Evolutionary conservation across 2,797 vertebrate species (phyloP), one percentile per base, ranked within the genome.

Genomic region (Rhabdomys pumilio): DNA sequence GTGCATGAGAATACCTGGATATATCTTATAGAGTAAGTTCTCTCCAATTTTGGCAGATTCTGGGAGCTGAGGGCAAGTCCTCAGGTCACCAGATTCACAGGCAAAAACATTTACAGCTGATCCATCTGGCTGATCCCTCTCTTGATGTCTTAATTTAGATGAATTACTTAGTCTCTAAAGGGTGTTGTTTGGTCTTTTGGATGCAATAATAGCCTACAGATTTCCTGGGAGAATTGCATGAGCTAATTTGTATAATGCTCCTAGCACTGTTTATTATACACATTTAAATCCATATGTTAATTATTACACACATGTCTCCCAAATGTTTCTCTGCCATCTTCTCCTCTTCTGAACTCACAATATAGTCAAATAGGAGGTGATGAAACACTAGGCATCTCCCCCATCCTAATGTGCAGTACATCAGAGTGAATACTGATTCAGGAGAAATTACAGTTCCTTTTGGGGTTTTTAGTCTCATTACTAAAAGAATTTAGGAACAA

Each of bases 151-250:
- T 44, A 55, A 34, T 91, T 93, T 83, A 90, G 57, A 86, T 4
- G 50, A 81, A 17, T 94, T 59, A 73, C 31, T 96, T 91, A 94
- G 69, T 91, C 2, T 87, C 38, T 90, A 53, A 93, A 38, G 69
- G 31, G 1, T 89, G 4, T 65, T 80, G 89, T 76, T 63, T 53
- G 47, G 3, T 63, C 20, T 95, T 59, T 79, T 77, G 34, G 4
- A 85, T 91, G 82, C 91, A 94, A 88, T 75, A 90, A 90, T 91
- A 89, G 38, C 14, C 34, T 93, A 53, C 31, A 59, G 59, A 55
- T 41, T 91, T 89, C 34, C 24, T 65, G 11, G 57, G 59, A 96
- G 26, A 88, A 79, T 24, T 55, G 19, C 84, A 80, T 83, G 80
- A 89, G 19, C 53, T 47, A 89, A 89, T 92, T 93, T 47, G 79